Evolutionary conservation across 2,113 vertebrate genomes (phyloP).

Genomic region (Ptilorrhoa leucosticta): DNA sequence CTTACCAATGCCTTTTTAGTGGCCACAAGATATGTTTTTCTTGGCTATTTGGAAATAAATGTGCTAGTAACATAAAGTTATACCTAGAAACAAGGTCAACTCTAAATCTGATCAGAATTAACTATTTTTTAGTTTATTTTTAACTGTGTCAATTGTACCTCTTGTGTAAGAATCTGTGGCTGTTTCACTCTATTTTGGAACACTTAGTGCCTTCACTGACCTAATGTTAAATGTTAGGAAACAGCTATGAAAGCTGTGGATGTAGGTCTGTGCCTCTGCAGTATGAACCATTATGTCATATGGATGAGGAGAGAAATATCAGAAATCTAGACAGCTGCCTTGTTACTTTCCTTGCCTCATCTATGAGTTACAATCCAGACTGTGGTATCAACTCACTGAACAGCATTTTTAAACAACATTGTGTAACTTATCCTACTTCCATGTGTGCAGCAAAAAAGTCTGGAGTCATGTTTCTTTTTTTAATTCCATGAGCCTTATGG

Average conservation of each 20-base stretch:
- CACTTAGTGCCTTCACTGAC: neutral
- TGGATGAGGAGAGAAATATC: slow-evolving; percentile 4
- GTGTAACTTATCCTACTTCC: neutral
- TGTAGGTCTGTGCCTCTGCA: neutral
- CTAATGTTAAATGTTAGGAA: neutral
- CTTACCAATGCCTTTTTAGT: neutral
- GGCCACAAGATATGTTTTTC: neutral
- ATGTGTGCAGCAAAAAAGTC: neutral
- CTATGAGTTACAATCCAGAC: neutral
- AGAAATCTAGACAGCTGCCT: neutral
- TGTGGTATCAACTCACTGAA: neutral
- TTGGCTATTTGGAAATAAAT: neutral
- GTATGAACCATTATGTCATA: neutral
- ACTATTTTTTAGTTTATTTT: neutral
- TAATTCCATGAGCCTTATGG: neutral
- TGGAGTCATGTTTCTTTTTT: neutral
- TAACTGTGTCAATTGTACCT: neutral
- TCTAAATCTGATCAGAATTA: neutral
- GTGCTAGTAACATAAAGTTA: neutral
- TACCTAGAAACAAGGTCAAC: neutral
- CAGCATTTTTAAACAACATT: neutral
- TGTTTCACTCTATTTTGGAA: neutral
- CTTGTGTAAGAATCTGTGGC: neutral
- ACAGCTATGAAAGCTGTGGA: neutral
- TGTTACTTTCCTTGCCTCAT: neutral